Evolutionary conservation across 2,888 invertebrate genomes (phyloP).

Genomic region (Sialis fuliginosa): DNA sequence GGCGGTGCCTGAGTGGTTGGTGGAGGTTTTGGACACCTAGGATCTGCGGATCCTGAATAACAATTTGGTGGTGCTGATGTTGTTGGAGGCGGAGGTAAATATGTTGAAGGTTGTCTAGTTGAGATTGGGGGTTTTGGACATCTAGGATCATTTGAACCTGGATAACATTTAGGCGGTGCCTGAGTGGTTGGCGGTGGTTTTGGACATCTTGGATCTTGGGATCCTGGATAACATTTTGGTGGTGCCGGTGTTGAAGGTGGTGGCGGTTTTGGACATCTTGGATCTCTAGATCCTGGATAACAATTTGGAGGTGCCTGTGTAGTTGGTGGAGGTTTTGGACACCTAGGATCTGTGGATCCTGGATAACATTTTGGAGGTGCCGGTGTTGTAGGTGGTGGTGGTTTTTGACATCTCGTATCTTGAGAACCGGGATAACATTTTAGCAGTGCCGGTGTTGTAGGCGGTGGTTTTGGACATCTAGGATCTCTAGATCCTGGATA

Average conservation of each 20-base stretch:
- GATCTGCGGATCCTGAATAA: constrained; percentile 18
- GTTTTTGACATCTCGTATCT: constrained; percentile 16
- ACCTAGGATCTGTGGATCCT: constrained; percentile 17
- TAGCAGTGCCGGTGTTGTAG: constrained; percentile 9
- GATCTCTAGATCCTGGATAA: constrained; percentile 18
- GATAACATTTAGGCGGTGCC: constrained; percentile 11
- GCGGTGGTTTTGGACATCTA: constrained; percentile 10
- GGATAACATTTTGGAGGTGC: constrained; percentile 14
- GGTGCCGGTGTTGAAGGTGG: constrained; percentile 13
- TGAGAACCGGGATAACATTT: constrained; percentile 16
- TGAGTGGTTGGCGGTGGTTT: constrained; percentile 10
- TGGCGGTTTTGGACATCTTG: constrained; percentile 13
- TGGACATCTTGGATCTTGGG: constrained; percentile 20
- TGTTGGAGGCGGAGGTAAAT: constrained; percentile 11
- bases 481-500: constrained; percentile 16
- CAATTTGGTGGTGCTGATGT: constrained; percentile 9
- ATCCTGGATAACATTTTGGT: constrained; percentile 27
- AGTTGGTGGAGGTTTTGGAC: constrained; percentile 13
- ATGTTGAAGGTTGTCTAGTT: constrained; percentile 12
- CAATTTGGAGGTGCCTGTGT: constrained; percentile 15
- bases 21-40: constrained; percentile 13
- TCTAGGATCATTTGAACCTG: constrained; percentile 11
- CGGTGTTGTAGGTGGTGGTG: constrained; percentile 15
- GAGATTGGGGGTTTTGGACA: constrained; percentile 15
- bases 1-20: constrained; percentile 12